Evolutionary conservation across 2,888 invertebrate genomes (phyloP).

Genomic region (Lamellibrachia columna): DNA sequence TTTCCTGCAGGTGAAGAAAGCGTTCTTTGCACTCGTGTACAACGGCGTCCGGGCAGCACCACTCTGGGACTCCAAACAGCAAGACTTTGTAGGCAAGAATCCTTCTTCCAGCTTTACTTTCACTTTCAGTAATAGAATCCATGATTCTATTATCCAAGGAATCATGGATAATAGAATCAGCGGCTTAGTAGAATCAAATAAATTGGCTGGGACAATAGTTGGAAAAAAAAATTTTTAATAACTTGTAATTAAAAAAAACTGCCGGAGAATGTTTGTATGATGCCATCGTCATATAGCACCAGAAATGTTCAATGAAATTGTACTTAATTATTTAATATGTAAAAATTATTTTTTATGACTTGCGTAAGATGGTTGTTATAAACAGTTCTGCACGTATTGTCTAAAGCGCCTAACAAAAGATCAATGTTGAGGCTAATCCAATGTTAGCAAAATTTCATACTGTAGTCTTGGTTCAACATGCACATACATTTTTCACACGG

Average conservation of each 20-base stretch:
- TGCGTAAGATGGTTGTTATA: neutral
- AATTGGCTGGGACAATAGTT: too few relatives aligned
- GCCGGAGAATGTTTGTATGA: neutral
- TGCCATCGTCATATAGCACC: neutral
- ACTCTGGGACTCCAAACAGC: constrained; percentile 92
- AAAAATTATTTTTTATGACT: neutral
- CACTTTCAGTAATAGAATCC: too few relatives aligned
- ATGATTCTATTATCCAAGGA: too few relatives aligned
- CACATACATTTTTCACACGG: neutral
- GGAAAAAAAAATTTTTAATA: neutral
- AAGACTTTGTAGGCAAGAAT: constrained; percentile 84
- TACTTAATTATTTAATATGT: neutral
- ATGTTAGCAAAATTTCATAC: neutral
- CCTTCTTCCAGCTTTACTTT: neutral
- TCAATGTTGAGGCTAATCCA: neutral
- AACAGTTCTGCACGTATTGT: neutral
- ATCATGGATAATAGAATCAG: too few relatives aligned
- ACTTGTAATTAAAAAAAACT: neutral
- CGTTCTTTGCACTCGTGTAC: constrained; percentile 98
- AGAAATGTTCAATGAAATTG: neutral
- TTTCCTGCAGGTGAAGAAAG: constrained; percentile 71
- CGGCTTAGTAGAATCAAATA: too few relatives aligned
- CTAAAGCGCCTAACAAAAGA: neutral
- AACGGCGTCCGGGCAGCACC: constrained; percentile 98
- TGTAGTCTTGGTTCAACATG: neutral